Evolutionary conservation across 2,888 invertebrate species (phyloP).

Genomic region (Tiliacea citrago): DNA sequence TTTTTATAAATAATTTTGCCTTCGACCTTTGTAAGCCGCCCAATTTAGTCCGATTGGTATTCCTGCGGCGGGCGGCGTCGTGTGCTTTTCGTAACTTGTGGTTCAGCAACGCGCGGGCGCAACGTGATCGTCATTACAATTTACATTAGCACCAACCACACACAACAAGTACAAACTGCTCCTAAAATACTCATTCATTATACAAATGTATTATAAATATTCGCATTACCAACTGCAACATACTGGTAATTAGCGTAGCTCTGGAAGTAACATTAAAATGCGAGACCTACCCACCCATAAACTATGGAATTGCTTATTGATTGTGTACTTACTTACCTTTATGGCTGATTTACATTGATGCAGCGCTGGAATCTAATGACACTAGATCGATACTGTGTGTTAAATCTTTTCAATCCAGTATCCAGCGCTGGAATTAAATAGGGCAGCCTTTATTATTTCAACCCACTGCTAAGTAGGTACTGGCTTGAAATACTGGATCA

Average conservation of each 20-base stretch:
- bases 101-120: conserved; percentile 75
- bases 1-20: conserved; percentile 88
- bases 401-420: not conserved
- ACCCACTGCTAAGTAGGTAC: too few species aligned
- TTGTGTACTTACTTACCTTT: conserved; percentile 9
- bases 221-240: conserved; percentile 47
- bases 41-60: conserved; percentile 89
- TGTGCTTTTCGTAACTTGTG: conserved; percentile 87
- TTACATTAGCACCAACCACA: conserved; percentile 72
- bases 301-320: conserved; percentile 16
- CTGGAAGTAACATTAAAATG: conserved; percentile 25
- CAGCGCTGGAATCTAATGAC: too few species aligned
- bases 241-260: conserved; percentile 49
- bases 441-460: not conserved
- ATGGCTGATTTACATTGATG: not conserved
- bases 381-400: not conserved
- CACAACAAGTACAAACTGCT: conserved; percentile 71
- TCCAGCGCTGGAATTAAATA: not conserved
- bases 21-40: conserved; percentile 89
- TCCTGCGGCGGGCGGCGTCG: conserved; percentile 82
- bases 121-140: conserved; percentile 82
- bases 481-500: not conserved
- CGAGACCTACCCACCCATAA: conserved; percentile 8
- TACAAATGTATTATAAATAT: conserved; percentile 60
- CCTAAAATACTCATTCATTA: conserved; percentile 69